Conservation (phyloP, 2,113 vertebrate genomes). For the western clawed frog (Xenopus tropicalis) region UCB_Xtro_10.0 CM004443.2:174727001-174727500, state of each 20-base stretch:
- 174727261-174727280: slow-evolving; percentile 68
- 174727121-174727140: slow-evolving; percentile 42
- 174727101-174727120: slow-evolving; percentile 50
- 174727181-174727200: slow-evolving; percentile 57
- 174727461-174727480: slow-evolving; percentile 50
- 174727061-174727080: slow-evolving; percentile 50
- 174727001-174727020: slow-evolving; percentile 57
- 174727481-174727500: slow-evolving; percentile 19
- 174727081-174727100: slow-evolving; percentile 30
- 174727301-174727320: slow-evolving; percentile 65
- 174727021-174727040: slow-evolving; percentile 55
- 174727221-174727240: slow-evolving; percentile 68
- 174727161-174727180: slow-evolving; percentile 62
- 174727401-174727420: neutral
- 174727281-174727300: slow-evolving; percentile 62
- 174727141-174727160: slow-evolving; percentile 54
- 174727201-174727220: slow-evolving; percentile 64
- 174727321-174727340: slow-evolving; percentile 61
- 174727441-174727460: slow-evolving; percentile 6
- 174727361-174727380: slow-evolving; percentile 6
- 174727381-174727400: slow-evolving; percentile 1
- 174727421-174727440: neutral
- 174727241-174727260: slow-evolving; percentile 61
- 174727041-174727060: slow-evolving; percentile 53
- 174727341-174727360: slow-evolving; percentile 34